Evolutionary conservation across 2,888 invertebrate genomes (phyloP), one percentile per base, ranked within the genome.

Genomic region (Lithosia quadra): DNA sequence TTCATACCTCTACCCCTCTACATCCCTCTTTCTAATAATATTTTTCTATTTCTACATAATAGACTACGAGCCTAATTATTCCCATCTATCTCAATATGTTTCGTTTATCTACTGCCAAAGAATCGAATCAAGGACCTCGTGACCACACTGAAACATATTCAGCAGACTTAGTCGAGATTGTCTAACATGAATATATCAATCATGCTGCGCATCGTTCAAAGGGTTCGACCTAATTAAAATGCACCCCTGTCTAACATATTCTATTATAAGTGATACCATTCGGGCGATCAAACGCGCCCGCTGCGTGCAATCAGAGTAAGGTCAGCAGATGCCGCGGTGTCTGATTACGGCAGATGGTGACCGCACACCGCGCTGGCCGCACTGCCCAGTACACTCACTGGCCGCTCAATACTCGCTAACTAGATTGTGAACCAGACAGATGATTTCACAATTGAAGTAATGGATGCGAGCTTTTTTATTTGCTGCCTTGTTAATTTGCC

Each of bases 291-390:
- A 39, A 22, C 15, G 39, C 39, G 49, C 4, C 34, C 15, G 71
- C 63, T 53, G 56, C 49, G 62, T 67, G 69, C 69, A 78, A 78
- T 67, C 72, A 77, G 85, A 78, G 75, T 86, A 83, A 86, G 86
- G 86, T 63, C 84, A 77, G 76, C 86, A 86, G 84, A 85, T 81
- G 82, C 72, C 65, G 74, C 78, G 81, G 84, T 85, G 80, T 86
- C 84, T 69, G 71, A 70, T 88, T 78, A 72, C 84, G 60, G 67
- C 81, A 79, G 78, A 82, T 80, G 83, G 74, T 73, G 69, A 67
- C 69, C 71, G 63, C 64, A 65, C 58, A 58, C 49, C 59, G 64
- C 72, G 65, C 69, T 63, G 60, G 71, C 68, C 68, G 53, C 74
- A 15, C 21, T 21, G 53, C 10, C 43, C 43, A 34, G 5, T 22